Percentiles rank a stretch among this genome's conserved stretches.
phyloP scores from a whole-genome alignment of 1,140 invertebrate species.

The Dryas iulia region DNA sequence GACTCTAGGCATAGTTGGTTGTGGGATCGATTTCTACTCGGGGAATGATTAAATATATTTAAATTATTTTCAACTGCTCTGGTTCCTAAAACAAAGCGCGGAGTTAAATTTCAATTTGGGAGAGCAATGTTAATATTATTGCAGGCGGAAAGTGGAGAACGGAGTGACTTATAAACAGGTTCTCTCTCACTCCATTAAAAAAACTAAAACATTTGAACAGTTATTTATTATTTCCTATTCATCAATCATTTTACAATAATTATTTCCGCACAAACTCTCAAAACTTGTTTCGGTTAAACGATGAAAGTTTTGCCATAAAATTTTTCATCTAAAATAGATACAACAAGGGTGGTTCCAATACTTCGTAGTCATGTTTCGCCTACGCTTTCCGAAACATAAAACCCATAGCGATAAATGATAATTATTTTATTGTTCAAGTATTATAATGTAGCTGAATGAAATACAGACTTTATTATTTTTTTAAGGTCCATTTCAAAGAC shows the following conservation, averaged over 20 bases:
- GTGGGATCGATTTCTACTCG: not conserved
- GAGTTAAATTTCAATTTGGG: not conserved
- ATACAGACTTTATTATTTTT: constrained; percentile 51
- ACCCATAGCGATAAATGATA: constrained; percentile 71
- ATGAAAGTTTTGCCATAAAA: constrained; percentile 12
- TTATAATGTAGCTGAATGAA: constrained; percentile 72
- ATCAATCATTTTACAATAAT: not conserved
- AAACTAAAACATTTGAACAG: not conserved
- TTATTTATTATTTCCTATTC: not conserved
- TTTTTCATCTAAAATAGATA: constrained; percentile 16
- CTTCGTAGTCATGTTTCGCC: constrained; percentile 38
- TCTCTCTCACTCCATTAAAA: too few species aligned
- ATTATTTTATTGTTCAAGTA: constrained; percentile 78
- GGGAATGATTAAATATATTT: not conserved
- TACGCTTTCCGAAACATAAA: constrained; percentile 69
- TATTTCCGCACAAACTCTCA: not conserved
- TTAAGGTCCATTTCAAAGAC: constrained; percentile 33
- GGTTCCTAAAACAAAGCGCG: not conserved
- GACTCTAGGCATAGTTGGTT: too few species aligned
- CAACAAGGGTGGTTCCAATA: constrained; percentile 13
- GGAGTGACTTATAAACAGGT: too few species aligned
- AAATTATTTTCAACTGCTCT: not conserved
- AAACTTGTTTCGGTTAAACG: not conserved
- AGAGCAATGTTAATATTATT: not conserved
- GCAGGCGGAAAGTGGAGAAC: not conserved